These are phyloP conservation scores for Esox niger DNA, from an alignment of 2,113 vertebrate species.

Conservation along the genomic window DNA sequence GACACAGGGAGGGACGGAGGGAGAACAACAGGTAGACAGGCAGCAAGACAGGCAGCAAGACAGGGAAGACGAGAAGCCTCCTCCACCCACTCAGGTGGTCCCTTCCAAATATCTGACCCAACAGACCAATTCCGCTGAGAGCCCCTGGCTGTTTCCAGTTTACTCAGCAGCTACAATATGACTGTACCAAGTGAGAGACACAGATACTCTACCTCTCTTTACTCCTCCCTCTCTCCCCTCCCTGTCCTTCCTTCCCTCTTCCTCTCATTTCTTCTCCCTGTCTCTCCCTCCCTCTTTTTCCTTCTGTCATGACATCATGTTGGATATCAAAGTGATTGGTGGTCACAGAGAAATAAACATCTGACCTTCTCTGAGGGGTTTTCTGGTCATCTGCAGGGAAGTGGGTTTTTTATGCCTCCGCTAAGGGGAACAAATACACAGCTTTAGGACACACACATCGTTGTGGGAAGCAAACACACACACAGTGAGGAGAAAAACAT, in stretches of 20 bases:
- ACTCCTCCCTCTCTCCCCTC: neutral
- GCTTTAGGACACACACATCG: neutral
- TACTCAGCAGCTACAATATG: slow-evolving; percentile 10
- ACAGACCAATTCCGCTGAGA: slow-evolving; percentile 21
- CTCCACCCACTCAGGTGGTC: slow-evolving; percentile 22
- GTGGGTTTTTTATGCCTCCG: neutral
- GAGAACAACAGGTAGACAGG: no score
- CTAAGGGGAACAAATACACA: slow-evolving; percentile 1
- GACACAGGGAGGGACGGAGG: no score
- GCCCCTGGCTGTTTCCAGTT: neutral
- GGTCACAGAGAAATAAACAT: slow-evolving; percentile 3
- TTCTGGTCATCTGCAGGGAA: neutral
- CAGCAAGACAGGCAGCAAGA: no score
- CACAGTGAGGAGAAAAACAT: neutral
- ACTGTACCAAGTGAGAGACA: neutral
- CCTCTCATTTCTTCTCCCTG: neutral
- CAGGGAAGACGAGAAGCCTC: neutral
- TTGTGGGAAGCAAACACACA: slow-evolving; percentile 4
- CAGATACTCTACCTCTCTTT: neutral
- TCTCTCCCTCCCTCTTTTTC: neutral
- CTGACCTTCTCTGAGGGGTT: slow-evolving; percentile 3
- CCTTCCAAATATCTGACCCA: slow-evolving; percentile 1
- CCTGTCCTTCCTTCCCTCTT: neutral
- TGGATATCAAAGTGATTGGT: slow-evolving; percentile 12
- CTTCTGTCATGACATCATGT: slow-evolving; percentile 16